A percentile compares a stretch with the other conserved stretches of the same genome.
phyloP scores from a whole-genome alignment of 1,140 invertebrate genomes.

The Penaeus japonicus region DNA sequence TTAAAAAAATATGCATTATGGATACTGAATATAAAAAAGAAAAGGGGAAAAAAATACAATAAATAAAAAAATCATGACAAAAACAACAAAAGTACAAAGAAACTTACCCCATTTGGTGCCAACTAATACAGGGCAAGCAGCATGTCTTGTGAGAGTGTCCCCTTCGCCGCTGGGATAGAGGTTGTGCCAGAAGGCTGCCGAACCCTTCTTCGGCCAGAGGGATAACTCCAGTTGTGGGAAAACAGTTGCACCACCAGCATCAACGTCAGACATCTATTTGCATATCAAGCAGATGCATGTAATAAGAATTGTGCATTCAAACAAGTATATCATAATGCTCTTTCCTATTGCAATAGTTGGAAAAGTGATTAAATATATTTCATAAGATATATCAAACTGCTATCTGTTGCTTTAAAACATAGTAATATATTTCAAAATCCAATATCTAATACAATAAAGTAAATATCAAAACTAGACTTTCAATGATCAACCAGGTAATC shows the following conservation, averaged over 20 bases:
- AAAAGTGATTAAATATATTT: no score
- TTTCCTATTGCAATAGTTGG: no score
- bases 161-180: slow-evolving; percentile 65
- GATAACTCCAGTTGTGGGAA: slow-evolving; percentile 64
- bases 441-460: no score
- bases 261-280: slow-evolving; percentile 63
- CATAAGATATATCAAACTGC: no score
- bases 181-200: slow-evolving; percentile 69
- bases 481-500: no score
- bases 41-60: background rate
- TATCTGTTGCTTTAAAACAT: no score
- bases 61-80: background rate
- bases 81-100: background rate
- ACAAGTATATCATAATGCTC: no score
- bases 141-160: slow-evolving; percentile 66
- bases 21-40: background rate
- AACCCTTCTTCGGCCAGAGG: slow-evolving; percentile 64
- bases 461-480: no score
- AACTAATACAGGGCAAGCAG: slow-evolving; percentile 67
- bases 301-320: no score
- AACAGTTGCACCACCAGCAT: slow-evolving; percentile 65
- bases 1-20: background rate
- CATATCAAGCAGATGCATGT: no score
- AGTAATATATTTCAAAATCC: no score
- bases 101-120: slow-evolving; percentile 68